Base-by-base conservation (phyloP, 2,888 invertebrate species). In the Drosophila algonquin region DNA sequence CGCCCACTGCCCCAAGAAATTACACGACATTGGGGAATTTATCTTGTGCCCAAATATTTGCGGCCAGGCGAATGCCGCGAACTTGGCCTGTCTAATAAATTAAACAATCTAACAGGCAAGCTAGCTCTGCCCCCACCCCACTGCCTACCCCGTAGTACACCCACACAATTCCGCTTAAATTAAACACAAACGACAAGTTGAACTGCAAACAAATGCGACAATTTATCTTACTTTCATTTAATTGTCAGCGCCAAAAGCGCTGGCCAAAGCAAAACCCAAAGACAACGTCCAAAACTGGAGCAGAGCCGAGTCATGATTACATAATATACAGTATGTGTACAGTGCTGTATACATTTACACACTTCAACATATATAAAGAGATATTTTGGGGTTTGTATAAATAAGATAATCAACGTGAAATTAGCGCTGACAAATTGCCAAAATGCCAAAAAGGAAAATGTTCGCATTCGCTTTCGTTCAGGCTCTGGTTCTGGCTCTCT, bases 161-260 rank as follows among this genome's bases (percentile, higher is more conserved):
- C 71, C 73, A 57, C 18, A 48, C 51, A 79, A 72, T 70, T 73
- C 54, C 63, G 63, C 60, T 64, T 71, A 71, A 85, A 85, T 79
- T 85, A 88, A 87, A 73, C 72, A 61, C 59, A 71, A 70, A 77
- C 75, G 87, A 63, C 77, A 87, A 89, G 85, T 89, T 84, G 75
- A 81, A 84, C 82, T 89, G 85, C 87, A 87, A 89, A 89, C 89
- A 87, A 87, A 87, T 81, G 80, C 86, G 82, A 80, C 90, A 87
- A 88, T 88, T 90, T 89, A 89, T 88, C 87, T 88, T 87, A 85
- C 90, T 90, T 88, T 87, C 86, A 75, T 86, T 88, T 90, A 88
- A 88, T 88, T 88, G 88, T 90, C 90, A 85, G 76, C 81, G 76
- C 67, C 74, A 79, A 90, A 89, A 85, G 21, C 80, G 87, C 83